A percentile compares a stretch with the other conserved stretches of the same genome.
phyloP scores from a whole-genome alignment of 53 echinoderm and acorn worm genomes.

The Henricia sp. region DNA sequence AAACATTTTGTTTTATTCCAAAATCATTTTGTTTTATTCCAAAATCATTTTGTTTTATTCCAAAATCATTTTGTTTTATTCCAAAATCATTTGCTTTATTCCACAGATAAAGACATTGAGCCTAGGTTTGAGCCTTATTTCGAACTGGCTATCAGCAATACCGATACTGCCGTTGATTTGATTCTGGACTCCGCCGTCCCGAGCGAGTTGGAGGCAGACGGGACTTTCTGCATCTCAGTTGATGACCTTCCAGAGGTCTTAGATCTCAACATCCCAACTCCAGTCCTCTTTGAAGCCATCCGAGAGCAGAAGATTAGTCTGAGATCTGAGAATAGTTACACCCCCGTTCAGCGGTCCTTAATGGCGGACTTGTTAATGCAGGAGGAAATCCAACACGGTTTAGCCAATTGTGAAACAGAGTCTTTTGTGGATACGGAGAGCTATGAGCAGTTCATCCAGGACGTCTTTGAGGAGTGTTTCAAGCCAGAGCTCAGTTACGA shows the following conservation, averaged over 20 bases:
- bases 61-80: too few relatives aligned
- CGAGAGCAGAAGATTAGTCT: constrained; percentile 73
- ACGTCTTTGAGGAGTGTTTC: constrained; percentile 47
- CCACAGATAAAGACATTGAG: too few relatives aligned
- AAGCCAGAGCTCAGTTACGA: constrained; percentile 14
- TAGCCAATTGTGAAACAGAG: constrained; percentile 18
- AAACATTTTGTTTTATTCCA: too few relatives aligned
- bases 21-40: too few relatives aligned
- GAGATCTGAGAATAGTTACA: constrained; percentile 50
- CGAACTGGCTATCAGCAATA: constrained; percentile 48
- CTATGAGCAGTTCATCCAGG: constrained; percentile 49
- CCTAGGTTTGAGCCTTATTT: constrained; percentile 44
- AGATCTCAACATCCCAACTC: constrained; percentile 54
- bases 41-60: neutral
- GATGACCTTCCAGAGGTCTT: constrained; percentile 58
- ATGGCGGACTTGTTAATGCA: constrained; percentile 2
- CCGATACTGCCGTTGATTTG: constrained; percentile 54
- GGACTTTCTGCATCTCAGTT: constrained; percentile 70
- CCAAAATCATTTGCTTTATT: neutral
- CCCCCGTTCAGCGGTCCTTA: constrained; percentile 21
- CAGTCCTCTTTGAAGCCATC: constrained; percentile 68
- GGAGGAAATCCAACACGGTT: constrained; percentile 3
- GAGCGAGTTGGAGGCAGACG: constrained; percentile 63
- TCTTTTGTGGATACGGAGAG: constrained; percentile 12
- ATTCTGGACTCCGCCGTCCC: constrained; percentile 45